These are phyloP conservation scores for Phodopus roborovskii DNA, from an alignment of 2,113 vertebrate species.

Conservation along the genomic window DNA sequence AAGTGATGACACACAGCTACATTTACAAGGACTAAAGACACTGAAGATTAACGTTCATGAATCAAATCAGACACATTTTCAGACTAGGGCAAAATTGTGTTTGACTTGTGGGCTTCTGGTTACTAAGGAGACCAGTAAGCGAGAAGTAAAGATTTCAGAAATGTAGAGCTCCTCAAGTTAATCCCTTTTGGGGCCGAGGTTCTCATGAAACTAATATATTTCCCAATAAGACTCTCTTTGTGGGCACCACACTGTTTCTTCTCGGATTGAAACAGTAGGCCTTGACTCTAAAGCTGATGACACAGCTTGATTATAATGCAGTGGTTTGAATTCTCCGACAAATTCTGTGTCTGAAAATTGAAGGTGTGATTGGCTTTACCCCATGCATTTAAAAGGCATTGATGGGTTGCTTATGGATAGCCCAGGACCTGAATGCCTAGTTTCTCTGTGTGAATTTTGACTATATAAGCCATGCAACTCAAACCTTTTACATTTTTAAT, in stretches of 20 bases:
- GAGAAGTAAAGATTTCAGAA: conserved; percentile 48
- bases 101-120: conserved; percentile 34
- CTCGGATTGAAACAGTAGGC: not conserved
- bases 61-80: conserved; percentile 24
- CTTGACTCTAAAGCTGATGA: not conserved
- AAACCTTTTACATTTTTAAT: not conserved
- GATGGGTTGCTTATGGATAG: not conserved
- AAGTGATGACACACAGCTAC: not conserved
- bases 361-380: not conserved
- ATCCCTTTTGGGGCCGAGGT: not conserved
- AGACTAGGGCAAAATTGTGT: not conserved
- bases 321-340: not conserved
- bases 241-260: not conserved
- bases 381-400: not conserved
- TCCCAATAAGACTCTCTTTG: not conserved
- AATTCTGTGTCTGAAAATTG: not conserved
- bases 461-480: not conserved
- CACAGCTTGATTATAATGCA: not conserved
- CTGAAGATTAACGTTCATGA: not conserved
- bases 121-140: not conserved
- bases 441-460: not conserved
- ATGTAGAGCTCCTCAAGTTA: not conserved
- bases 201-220: conserved; percentile 5
- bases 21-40: conserved; percentile 32
- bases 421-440: not conserved